Base-by-base conservation (phyloP, 1,140 invertebrate species). In the Caerostris darwini region DNA sequence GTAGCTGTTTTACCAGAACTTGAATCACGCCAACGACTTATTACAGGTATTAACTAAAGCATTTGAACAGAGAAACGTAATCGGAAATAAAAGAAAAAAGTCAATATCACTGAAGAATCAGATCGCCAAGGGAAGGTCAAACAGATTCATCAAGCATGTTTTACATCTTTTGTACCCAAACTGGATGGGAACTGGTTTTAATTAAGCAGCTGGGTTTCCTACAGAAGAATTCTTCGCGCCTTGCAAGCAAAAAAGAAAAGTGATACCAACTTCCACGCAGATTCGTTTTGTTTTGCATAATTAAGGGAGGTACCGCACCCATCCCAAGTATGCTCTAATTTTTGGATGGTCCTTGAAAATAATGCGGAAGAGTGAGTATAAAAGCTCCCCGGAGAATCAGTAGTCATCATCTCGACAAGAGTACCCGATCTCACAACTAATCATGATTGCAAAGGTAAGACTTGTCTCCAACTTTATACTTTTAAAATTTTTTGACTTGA, bases 381-480 rank as follows among this genome's bases (percentile, higher is more conserved):
- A 19, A 81, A 81, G 50, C 10, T 5, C 71, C 6, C 5, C n/a
- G 3, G 12, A 8, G n/a, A 19, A 81, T 19, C 12, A 17, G 19
- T 50, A 10, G 50, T 4, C 71, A 17, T 19, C 17, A 81, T 34
- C 19, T 81, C 71, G 50, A 7, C 50, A 6, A 50, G 71, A 81
- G 71, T 8, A 14, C n/a, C 50, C 6, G 19, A 34, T 34, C 71
- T 19, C 50, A 50, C 3, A 81, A 81, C 5, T 19, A 81, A 8
- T 10, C 71, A 81, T 81, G 71, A 19, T 81, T 19, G 71, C 71
- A 50, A 81, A 81, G 71, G 71, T 81, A 81, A 81, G 71, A 81
- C 34, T 10, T 17, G 61, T 81, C 61, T 67, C 12, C 61, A 2
- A 64, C 12, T 64, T 17, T 64, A 0, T 81, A 19, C 8, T 53